Evolutionary conservation across 2,888 invertebrate genomes (phyloP).

Genomic region (Chirona hameri): DNA sequence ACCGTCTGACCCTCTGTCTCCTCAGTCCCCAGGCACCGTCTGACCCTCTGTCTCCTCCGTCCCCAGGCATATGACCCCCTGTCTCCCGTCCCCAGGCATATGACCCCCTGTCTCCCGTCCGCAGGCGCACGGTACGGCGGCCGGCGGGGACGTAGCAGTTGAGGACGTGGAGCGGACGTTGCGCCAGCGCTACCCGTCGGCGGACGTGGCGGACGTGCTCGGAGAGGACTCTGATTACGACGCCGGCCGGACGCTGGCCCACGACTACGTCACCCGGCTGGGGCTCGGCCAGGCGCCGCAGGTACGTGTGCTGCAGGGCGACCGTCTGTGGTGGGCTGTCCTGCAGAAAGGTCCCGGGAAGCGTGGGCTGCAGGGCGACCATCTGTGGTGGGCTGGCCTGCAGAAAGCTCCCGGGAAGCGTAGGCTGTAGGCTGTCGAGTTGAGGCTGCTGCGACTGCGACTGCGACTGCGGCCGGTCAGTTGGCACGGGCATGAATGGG

Average conservation of each 20-base stretch:
- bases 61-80: too few species aligned
- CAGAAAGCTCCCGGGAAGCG: too few species aligned
- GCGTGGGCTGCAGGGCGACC: too few species aligned
- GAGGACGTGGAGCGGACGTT: constrained; percentile 68
- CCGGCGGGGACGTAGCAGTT: constrained; percentile 57
- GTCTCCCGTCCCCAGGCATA: too few species aligned
- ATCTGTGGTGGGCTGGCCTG: neutral
- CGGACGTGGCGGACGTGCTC: constrained; percentile 70
- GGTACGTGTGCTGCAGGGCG: constrained; percentile 48
- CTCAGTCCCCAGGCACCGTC: neutral
- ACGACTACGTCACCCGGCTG: constrained; percentile 72
- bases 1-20: neutral
- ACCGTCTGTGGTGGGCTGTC: too few species aligned
- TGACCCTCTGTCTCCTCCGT: too few species aligned
- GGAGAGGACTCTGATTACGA: constrained; percentile 88
- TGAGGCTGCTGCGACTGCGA: too few species aligned
- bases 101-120: neutral
- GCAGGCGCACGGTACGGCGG: constrained; percentile 56
- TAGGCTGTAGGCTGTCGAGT: too few species aligned
- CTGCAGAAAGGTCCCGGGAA: too few species aligned
- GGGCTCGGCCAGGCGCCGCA: constrained; percentile 69
- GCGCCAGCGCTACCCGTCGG: constrained; percentile 56
- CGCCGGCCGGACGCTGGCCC: constrained; percentile 69
- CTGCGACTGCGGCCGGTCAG: too few species aligned
- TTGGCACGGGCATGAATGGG: too few species aligned